phyloP scores from a whole-genome alignment of 1,140 invertebrate species.

The Drosophila nasuta region DNA sequence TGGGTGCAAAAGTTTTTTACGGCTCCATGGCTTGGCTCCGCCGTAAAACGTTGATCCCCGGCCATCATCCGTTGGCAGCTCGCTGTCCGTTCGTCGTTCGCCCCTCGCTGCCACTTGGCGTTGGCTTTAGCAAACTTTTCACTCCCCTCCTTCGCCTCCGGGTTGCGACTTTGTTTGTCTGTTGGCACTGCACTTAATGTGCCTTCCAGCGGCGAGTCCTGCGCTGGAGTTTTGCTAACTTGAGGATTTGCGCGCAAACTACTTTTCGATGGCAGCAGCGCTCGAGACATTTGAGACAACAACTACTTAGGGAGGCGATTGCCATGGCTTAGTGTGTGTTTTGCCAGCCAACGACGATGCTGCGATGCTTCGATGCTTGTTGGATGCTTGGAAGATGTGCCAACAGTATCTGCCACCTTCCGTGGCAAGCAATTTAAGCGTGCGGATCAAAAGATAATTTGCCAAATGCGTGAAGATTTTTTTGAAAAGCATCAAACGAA shows the following conservation, averaged over 20 bases:
- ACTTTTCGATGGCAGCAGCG: slow-evolving; percentile 72
- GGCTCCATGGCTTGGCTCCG: slow-evolving; percentile 37
- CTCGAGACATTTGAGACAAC: slow-evolving; percentile 60
- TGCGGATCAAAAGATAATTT: slow-evolving; percentile 84
- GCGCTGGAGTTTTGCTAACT: slow-evolving; percentile 74
- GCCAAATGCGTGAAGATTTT: slow-evolving; percentile 84
- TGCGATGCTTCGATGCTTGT: slow-evolving; percentile 37
- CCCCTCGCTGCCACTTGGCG: slow-evolving; percentile 31
- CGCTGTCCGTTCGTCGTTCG: neutral
- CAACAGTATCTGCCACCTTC: slow-evolving; percentile 34
- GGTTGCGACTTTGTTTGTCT: slow-evolving; percentile 68
- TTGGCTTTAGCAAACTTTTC: slow-evolving; percentile 57
- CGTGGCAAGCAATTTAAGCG: slow-evolving; percentile 65
- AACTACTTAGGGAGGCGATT: slow-evolving; percentile 83
- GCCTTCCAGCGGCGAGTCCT: slow-evolving; percentile 9
- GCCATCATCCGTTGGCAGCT: slow-evolving; percentile 72
- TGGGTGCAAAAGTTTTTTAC: slow-evolving; percentile 47
- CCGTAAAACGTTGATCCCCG: slow-evolving; percentile 70
- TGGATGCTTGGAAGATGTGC: neutral
- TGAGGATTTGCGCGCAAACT: slow-evolving; percentile 84
- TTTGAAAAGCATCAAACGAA: slow-evolving; percentile 45
- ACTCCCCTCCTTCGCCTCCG: slow-evolving; percentile 22
- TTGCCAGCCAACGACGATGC: slow-evolving; percentile 50
- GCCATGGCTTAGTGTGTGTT: slow-evolving; percentile 62
- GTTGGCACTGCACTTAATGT: slow-evolving; percentile 74